These are phyloP conservation scores for Noctilio leporinus DNA, from an alignment of 2,113 vertebrate species.

Conservation along the genomic window DNA sequence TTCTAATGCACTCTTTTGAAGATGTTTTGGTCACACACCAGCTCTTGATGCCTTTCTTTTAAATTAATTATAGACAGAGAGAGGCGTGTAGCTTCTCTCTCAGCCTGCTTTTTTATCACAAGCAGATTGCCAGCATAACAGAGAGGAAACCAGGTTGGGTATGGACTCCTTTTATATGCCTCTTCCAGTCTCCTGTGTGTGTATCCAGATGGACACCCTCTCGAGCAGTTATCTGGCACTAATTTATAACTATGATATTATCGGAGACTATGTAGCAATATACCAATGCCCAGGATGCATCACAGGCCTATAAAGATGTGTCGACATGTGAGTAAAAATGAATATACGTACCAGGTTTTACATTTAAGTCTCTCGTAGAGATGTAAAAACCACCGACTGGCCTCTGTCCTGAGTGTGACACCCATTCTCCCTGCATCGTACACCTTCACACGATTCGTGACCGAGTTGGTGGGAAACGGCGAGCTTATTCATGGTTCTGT, in stretches of 20 bases:
- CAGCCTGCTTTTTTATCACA: slow-evolving; percentile 2
- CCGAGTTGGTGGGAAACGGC: slow-evolving; percentile 67
- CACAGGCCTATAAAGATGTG: slow-evolving; percentile 61
- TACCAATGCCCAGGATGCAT: slow-evolving; percentile 41
- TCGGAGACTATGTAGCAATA: slow-evolving; percentile 63
- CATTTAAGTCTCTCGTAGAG: slow-evolving; percentile 59
- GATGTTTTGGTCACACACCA: slow-evolving; percentile 38
- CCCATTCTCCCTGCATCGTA: slow-evolving; percentile 47
- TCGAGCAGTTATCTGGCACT: slow-evolving; percentile 48
- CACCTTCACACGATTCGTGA: slow-evolving; percentile 49
- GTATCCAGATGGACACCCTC: slow-evolving; percentile 49
- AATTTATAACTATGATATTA: slow-evolving; percentile 59
- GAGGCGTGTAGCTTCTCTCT: slow-evolving; percentile 9
- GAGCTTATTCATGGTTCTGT: slow-evolving; percentile 66
- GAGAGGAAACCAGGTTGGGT: slow-evolving; percentile 55
- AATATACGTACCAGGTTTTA: slow-evolving; percentile 51
- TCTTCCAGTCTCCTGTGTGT: slow-evolving; percentile 66
- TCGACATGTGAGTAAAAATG: slow-evolving; percentile 56
- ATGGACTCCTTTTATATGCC: slow-evolving; percentile 45
- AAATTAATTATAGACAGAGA: slow-evolving; percentile 15
- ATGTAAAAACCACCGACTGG: slow-evolving; percentile 45
- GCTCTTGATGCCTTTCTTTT: slow-evolving; percentile 68
- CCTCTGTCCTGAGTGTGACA: slow-evolving; percentile 44
- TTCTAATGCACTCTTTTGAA: slow-evolving; percentile 64
- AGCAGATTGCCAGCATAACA: slow-evolving; percentile 37